Percentiles rank a stretch among this genome's conserved stretches.
Evolutionary conservation across 2,888 invertebrate genomes (phyloP).

Genomic region (Gastrophysa polygoni): DNA sequence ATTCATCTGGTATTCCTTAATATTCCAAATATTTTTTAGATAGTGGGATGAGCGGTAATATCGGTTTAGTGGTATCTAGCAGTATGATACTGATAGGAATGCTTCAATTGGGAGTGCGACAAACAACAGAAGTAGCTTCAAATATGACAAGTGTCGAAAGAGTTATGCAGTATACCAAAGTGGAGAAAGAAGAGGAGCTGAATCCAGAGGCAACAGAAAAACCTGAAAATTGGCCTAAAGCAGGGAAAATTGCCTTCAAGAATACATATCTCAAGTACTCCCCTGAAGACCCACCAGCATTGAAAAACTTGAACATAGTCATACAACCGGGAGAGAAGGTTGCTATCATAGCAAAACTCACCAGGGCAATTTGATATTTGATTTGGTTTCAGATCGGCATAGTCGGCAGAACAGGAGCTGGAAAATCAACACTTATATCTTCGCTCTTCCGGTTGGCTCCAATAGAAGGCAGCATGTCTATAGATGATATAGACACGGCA

Average conservation of each 20-base stretch:
- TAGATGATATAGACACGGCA: conserved; percentile 75
- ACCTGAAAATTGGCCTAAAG: conserved; percentile 66
- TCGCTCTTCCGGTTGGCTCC: conserved; percentile 83
- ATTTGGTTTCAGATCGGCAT: conserved; percentile 51
- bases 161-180: conserved; percentile 76
- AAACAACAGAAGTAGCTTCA: conserved; percentile 75
- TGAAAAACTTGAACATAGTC: conserved; percentile 69
- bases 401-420: conserved; percentile 49
- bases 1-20: too few species aligned
- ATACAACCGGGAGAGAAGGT: conserved; percentile 72
- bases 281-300: conserved; percentile 67
- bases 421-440: conserved; percentile 80
- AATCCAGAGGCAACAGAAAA: conserved; percentile 38
- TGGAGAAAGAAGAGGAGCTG: conserved; percentile 68
- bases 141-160: conserved; percentile 83
- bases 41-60: conserved; percentile 66
- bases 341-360: background rate
- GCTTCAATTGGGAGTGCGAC: conserved; percentile 80
- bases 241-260: conserved; percentile 65
- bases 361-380: background rate
- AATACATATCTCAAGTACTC: conserved; percentile 69
- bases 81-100: conserved; percentile 76
- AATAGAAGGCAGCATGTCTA: conserved; percentile 73
- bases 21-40: conserved; percentile 59
- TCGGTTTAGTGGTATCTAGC: conserved; percentile 75